Base-by-base conservation (phyloP, 2,888 invertebrate species). In the Girardia tigrina region DNA sequence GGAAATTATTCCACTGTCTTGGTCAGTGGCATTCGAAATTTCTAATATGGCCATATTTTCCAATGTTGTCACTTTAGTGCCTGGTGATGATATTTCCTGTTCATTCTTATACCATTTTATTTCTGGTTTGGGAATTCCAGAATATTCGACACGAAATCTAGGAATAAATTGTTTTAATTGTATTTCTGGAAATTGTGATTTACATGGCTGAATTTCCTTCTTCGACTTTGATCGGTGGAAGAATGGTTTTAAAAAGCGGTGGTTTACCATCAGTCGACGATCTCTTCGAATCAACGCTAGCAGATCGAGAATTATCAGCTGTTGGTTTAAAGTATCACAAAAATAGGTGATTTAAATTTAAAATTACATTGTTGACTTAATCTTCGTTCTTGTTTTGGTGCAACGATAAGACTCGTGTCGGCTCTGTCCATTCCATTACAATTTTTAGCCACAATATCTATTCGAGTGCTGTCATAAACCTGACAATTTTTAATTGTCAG, bases 1-100 rank as follows among this genome's bases (percentile, higher is more conserved):
- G 79, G 92, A 91, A 85, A 95, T 97, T 16, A 94, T 91, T 6
- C 94, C 98, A n/a, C 92, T 92, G 84, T 98, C 97, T 85, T 95
- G 28, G 6, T 20, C 29, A 6, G 71, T 71, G 1, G 75, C 36
- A n/a, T 75, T 29, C 90, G 88, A 0, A 94, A 94, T 82, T 42
- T 74, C 74, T 6, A 74, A 23, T 70, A 26, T 26, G 28, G 56
- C 28, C 12, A 26, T 28, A 2, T 27, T 27, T 1, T 74, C 56
- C 1, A 26, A 26, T 42, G 74, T 74, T 6, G 23, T 23, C 16
- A 36, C 36, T 36, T 36, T 36, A 8, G 16, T 36, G 16, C 16
- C 70, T 26, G 70, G 26, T 12, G 91, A 91, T 80, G 91, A 90
- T 78, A 97, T 94, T 27, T 92, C 92, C 86, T 92, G 94, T 82